Percentiles rank a stretch among this genome's conserved stretches.
These are phyloP conservation scores for Julus scanicus DNA, from an alignment of 2,888 invertebrate species.

Conservation along the genomic window DNA sequence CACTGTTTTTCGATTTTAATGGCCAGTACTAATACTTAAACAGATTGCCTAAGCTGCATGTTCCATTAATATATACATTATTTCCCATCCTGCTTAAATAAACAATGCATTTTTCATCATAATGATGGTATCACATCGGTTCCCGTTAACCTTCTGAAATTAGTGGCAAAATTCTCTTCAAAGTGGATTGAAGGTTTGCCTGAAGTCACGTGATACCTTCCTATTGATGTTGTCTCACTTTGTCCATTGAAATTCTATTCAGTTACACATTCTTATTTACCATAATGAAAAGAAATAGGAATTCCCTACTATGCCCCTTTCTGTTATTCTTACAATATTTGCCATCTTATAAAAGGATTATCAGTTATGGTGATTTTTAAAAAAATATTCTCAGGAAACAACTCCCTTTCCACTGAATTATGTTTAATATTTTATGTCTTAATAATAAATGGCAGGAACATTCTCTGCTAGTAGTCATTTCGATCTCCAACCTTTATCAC, in stretches of 20 bases:
- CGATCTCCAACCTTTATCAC: background rate
- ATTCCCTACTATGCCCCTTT: background rate
- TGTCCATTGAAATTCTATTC: background rate
- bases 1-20: background rate
- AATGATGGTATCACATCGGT: background rate
- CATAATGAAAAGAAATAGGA: background rate
- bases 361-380: constrained; percentile 12
- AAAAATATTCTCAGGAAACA: constrained; percentile 14
- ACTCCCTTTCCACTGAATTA: background rate
- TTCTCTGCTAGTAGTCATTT: constrained; percentile 31
- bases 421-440: constrained; percentile 11
- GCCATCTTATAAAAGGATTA: background rate
- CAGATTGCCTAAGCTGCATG: background rate
- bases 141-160: background rate
- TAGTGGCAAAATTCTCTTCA: background rate
- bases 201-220: background rate
- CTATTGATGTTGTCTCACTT: background rate
- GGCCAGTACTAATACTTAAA: background rate
- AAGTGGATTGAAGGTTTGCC: background rate
- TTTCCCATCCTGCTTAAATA: background rate
- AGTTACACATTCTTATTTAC: background rate
- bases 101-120: background rate
- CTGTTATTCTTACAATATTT: background rate
- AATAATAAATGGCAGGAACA: background rate
- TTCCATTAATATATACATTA: background rate